Base-by-base conservation (phyloP, 2,113 vertebrate species). In the Cariama cristata region DNA sequence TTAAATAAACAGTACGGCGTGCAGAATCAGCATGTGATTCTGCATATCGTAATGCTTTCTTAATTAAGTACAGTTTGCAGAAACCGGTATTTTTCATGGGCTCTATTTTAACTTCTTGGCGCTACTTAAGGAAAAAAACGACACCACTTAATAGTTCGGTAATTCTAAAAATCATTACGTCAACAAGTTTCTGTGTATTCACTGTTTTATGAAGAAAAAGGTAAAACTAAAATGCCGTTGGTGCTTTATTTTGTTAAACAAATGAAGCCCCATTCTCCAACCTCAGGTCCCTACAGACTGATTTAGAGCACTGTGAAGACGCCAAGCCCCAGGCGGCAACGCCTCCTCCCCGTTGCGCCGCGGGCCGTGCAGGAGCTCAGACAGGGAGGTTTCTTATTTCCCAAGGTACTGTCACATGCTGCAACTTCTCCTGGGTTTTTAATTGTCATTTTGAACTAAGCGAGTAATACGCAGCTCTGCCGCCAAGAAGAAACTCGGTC, bases 251-350 rank as follows among this genome's bases (percentile, higher is more conserved):
- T 62, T 58, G 68, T 50, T 67, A 35, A 49, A 22, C 47, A 47
- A 16, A 21, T 0, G 11, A 28, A 79, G 45, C 2, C 23, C 20
- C 32, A 1, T 8, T 30, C 38, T 23, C 44, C 38, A 33, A 5
- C 19, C 8, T 7, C 27, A 3, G 35, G 74, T 17, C 33, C 52
- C 32, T 9, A 3, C 35, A 15, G 30, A 15, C 27, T 4, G 53
- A 64, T 8, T 8, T 5, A 11, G 18, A 14, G 55, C 62, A 5
- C 23, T 2, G 14, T 3, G 23, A 28, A 19, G 27, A 27, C 19
- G 8, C 27, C 12, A 2, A 9, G 35, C 4, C 35, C 18, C 12
- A 5, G 23, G 28, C 0, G 0, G 42, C 1, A 3, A 23, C 6
- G 19, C 40, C 23, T 13, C 71, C 53, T 67, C 53, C 44, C 38